These are phyloP conservation scores for Leptinotarsa undecemlineata DNA, from an alignment of 1,140 invertebrate species.

Conservation along the genomic window DNA sequence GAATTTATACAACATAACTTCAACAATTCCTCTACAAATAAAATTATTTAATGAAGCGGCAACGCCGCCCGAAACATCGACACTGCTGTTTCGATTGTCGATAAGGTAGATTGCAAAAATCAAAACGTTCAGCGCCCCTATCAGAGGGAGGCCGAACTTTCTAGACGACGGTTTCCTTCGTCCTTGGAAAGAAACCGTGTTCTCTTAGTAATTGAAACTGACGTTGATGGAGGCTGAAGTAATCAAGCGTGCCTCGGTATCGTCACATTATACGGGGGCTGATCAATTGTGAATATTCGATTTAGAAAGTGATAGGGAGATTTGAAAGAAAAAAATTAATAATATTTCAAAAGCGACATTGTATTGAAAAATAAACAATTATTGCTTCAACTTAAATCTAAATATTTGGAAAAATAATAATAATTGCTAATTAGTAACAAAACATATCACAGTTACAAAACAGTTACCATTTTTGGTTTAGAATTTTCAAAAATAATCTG, in stretches of 20 bases:
- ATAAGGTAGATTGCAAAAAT: slow-evolving; percentile 3
- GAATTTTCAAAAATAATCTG: too few relatives aligned
- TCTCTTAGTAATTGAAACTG: background rate
- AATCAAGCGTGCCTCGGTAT: background rate
- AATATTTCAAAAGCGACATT: too few relatives aligned
- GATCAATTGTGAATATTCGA: background rate
- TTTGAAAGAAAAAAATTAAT: too few relatives aligned
- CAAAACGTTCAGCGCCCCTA: slow-evolving; percentile 9
- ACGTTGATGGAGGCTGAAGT: slow-evolving; percentile 7
- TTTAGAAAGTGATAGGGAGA: too few relatives aligned
- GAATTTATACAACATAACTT: too few relatives aligned
- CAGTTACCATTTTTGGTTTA: too few relatives aligned
- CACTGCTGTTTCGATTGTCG: slow-evolving; percentile 6
- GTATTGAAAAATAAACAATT: too few relatives aligned
- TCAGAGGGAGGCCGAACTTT: slow-evolving; percentile 27
- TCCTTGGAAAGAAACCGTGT: slow-evolving; percentile 7
- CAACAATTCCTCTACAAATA: too few relatives aligned
- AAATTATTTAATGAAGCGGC: background rate
- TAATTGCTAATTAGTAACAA: too few relatives aligned
- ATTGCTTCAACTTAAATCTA: too few relatives aligned
- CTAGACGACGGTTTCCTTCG: background rate
- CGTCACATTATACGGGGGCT: background rate
- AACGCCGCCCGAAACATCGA: background rate
- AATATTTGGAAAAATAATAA: too few relatives aligned
- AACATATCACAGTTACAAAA: too few relatives aligned